A percentile compares a stretch with the other conserved stretches of the same genome.
phyloP scores from a whole-genome alignment of 2,888 invertebrate species.

The Drosophila nr. fundita region DNA sequence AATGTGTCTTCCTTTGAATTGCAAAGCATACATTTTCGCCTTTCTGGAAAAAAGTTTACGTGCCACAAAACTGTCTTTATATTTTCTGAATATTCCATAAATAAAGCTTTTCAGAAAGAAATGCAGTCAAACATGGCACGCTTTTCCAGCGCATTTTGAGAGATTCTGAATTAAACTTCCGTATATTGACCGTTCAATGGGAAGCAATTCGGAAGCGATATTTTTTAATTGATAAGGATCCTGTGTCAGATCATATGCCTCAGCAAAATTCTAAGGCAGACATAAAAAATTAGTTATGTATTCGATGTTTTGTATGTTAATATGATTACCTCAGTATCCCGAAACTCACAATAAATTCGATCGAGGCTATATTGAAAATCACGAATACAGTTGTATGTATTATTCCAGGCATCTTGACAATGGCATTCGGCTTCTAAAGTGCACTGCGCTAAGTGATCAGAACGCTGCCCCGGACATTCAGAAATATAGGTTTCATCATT shows the following conservation, averaged over 20 bases:
- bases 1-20: not conserved
- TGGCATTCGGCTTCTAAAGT: conserved; percentile 89
- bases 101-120: not conserved
- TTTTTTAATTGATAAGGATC: conserved; percentile 92
- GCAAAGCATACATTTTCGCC: not conserved
- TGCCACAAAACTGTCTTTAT: not conserved
- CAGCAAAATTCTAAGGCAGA: conserved; percentile 88
- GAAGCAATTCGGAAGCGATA: conserved; percentile 86
- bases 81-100: not conserved
- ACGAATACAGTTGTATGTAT: conserved; percentile 92
- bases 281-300: not conserved
- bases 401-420: conserved; percentile 93
- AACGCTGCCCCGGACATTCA: conserved; percentile 88
- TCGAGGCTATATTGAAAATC: conserved; percentile 86
- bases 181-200: conserved; percentile 86
- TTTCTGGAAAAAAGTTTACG: not conserved
- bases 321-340: conserved; percentile 84
- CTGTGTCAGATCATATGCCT: conserved; percentile 90
- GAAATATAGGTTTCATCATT: conserved; percentile 86
- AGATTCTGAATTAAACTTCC: conserved; percentile 82
- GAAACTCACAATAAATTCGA: conserved; percentile 85
- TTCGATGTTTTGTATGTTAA: not conserved
- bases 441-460: conserved; percentile 87
- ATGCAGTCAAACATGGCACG: conserved; percentile 60
- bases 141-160: conserved; percentile 77